Evolutionary conservation across 2,113 vertebrate species (phyloP).

Genomic region (Donacobius atricapilla): DNA sequence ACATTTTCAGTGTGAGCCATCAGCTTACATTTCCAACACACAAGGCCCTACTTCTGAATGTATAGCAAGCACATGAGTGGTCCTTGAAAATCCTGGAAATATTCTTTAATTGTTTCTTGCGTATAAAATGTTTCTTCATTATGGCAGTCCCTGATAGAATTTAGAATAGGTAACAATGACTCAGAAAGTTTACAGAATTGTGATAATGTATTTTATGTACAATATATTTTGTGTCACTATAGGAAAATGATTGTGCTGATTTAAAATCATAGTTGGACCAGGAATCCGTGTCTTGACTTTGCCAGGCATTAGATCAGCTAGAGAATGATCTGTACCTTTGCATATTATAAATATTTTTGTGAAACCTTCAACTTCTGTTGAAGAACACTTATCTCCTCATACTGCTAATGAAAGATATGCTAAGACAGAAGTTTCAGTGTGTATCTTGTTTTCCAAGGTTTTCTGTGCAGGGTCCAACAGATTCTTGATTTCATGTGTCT

Average conservation of each 20-base stretch:
- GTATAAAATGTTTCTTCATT: not conserved
- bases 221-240: not conserved
- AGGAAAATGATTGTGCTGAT: not conserved
- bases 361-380: not conserved
- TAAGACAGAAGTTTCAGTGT: not conserved
- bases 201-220: not conserved
- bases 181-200: not conserved
- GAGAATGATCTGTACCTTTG: not conserved
- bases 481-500: not conserved
- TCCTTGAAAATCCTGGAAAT: not conserved
- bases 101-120: not conserved
- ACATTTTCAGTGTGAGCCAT: not conserved
- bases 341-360: constrained; percentile 19
- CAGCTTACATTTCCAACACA: not conserved
- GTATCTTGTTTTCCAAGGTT: not conserved
- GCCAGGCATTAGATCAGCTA: not conserved
- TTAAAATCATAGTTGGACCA: not conserved
- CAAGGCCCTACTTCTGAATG: not conserved
- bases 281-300: not conserved
- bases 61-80: not conserved
- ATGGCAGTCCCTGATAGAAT: not conserved
- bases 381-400: not conserved
- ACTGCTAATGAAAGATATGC: not conserved
- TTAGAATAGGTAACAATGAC: not conserved
- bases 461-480: not conserved